Base-by-base conservation (phyloP, 2,888 invertebrate species). In the Agonopterix alstromeriana region DNA sequence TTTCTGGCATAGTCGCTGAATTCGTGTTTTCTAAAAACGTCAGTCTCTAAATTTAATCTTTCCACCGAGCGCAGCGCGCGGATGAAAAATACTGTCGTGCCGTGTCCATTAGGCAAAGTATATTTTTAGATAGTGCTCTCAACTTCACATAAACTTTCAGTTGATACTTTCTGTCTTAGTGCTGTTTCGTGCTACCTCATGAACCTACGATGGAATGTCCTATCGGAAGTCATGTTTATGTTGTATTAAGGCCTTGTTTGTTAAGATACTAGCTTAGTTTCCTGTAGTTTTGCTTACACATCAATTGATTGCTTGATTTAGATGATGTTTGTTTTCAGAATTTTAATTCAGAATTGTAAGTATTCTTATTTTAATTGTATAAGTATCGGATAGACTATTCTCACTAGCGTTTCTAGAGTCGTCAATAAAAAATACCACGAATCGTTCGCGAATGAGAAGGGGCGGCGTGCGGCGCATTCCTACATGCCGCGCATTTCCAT, bases 401-500 rank as follows among this genome's bases (percentile, higher is more conserved):
- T 65, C 68, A 75, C 77, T 75, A 78, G 76, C 69, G 77, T 82
- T 82, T 78, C 76, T 68, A 73, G 77, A 84, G 83, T 85, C 84
- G 84, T 87, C 87, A 82, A 85, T 88, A 88, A 88, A 88, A 88
- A 87, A 88, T 87, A 79, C 86, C 87, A 82, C 75, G 83, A 83
- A 86, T 88, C 77, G 85, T 77, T 85, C 77, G 77, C 82, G 81
- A 82, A 77, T 82, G 77, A 80, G 76, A 74, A 78, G 80, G 79
- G 81, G 83, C 67, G 81, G 82, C 77, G 82, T 73, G 80, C 78
- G 84, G 83, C 85, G 84, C 85, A 87, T 88, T 88, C 88, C 88
- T 83, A 86, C 87, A 87, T 88, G 85, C 88, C 88, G 83, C 83
- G 84, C 87, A 88, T 87, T 87, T 88, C 86, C 86, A 87, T 88